Conservation (phyloP, 2,797 vertebrate genomes). For the Potorous gilbertii region DNA sequence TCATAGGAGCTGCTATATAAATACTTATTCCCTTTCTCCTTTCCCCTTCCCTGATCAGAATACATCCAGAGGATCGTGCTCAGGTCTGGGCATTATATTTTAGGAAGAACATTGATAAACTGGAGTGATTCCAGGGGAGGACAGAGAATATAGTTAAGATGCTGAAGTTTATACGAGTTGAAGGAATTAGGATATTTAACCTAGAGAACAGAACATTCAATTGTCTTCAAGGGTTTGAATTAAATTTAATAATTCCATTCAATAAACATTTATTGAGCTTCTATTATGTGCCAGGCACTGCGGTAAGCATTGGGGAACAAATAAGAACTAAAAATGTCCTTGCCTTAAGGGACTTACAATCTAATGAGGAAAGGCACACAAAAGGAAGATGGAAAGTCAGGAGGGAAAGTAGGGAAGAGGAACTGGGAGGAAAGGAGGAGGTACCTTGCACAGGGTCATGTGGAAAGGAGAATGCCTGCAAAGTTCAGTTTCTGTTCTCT, state of each 20-base stretch:
- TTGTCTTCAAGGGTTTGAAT: neutral
- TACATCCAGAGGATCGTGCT: neutral
- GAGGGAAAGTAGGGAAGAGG: neutral
- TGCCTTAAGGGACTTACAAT: neutral
- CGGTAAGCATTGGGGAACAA: neutral
- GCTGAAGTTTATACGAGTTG: neutral
- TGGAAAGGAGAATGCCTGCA: neutral
- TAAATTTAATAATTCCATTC: neutral
- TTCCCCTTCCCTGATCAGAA: neutral
- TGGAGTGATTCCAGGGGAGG: neutral
- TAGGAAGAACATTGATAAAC: neutral
- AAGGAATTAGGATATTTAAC: neutral
- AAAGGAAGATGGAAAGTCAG: neutral
- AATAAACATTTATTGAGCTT: neutral
- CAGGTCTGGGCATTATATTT: neutral
- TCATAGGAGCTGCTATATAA: neutral
- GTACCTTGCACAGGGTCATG: neutral
- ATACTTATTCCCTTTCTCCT: neutral
- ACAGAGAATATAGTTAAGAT: neutral
- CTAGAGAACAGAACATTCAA: neutral
- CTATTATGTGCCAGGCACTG: neutral
- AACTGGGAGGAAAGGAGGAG: too few species aligned
- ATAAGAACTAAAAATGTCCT: neutral
- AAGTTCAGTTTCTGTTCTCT: neutral
- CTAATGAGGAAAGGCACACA: neutral